Percentiles rank a stretch among this genome's conserved stretches.
Conservation (phyloP, 1,140 invertebrate species). For the Hycleus cichorii region DNA sequence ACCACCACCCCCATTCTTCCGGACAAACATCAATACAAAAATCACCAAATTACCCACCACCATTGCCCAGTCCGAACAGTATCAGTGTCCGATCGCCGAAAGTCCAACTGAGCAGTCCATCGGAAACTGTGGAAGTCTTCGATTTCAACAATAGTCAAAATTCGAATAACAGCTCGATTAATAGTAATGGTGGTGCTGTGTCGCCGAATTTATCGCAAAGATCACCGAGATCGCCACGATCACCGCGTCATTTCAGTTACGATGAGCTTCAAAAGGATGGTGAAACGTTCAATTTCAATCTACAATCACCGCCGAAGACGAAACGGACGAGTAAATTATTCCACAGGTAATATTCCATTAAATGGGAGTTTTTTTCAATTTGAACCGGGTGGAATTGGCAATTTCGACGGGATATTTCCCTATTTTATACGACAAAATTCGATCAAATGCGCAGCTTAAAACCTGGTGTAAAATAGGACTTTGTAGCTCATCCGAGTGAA, state of each 20-base stretch:
- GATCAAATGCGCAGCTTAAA: too few species aligned
- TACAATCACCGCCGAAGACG: conserved; percentile 29
- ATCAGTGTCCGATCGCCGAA: conserved; percentile 24
- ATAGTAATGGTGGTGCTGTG: too few species aligned
- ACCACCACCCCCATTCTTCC: conserved; percentile 20
- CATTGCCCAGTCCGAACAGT: conserved; percentile 16
- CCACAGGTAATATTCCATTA: conserved; percentile 2
- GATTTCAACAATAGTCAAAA: conserved; percentile 21
- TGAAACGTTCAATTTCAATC: conserved; percentile 27
- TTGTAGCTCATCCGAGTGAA: too few species aligned
- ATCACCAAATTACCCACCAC: conserved; percentile 15
- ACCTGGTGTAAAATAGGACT: too few species aligned
- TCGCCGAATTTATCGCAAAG: conserved; percentile 11
- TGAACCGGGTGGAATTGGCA: too few species aligned
- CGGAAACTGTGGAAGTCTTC: conserved; percentile 24
- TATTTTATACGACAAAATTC: too few species aligned
- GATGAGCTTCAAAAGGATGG: conserved; percentile 16
- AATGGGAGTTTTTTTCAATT: too few species aligned
- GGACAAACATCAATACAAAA: conserved; percentile 13
- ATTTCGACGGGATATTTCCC: too few species aligned
- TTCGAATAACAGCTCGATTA: too few species aligned
- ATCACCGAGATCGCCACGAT: conserved; percentile 26
- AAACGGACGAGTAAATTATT: conserved; percentile 18
- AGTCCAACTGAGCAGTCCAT: conserved; percentile 27
- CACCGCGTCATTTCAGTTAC: conserved; percentile 25